Conservation (phyloP, 2,888 invertebrate species). For the Hipparchia sbordonii region DNA sequence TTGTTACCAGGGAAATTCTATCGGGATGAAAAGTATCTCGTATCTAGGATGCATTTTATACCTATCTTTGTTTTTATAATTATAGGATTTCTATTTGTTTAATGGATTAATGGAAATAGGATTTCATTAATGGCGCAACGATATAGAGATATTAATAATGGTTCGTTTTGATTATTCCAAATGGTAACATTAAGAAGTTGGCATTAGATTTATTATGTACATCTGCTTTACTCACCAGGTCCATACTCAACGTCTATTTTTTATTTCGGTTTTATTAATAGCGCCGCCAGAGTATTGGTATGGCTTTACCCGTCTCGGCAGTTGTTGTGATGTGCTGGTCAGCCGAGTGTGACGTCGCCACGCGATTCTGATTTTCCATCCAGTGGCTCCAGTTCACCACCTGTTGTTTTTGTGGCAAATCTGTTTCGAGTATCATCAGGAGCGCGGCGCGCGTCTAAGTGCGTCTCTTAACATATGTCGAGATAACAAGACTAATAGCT, state of each 20-base stretch:
- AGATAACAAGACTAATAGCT: constrained; percentile 57
- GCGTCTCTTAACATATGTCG: constrained; percentile 57
- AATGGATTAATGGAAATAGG: too few relatives aligned
- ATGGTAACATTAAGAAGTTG: neutral
- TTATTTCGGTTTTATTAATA: constrained; percentile 11
- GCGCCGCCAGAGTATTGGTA: constrained; percentile 8
- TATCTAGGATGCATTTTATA: neutral
- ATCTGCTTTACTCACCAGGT: neutral
- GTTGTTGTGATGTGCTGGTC: constrained; percentile 62
- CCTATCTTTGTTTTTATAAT: neutral
- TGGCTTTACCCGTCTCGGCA: constrained; percentile 44
- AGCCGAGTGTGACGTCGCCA: constrained; percentile 50
- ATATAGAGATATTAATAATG: too few relatives aligned
- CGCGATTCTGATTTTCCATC: constrained; percentile 58
- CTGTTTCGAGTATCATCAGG: constrained; percentile 57
- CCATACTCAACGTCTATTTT: neutral
- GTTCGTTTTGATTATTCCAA: too few relatives aligned
- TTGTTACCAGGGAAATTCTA: too few relatives aligned
- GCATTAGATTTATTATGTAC: neutral
- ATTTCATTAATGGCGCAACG: too few relatives aligned
- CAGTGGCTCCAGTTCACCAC: constrained; percentile 58
- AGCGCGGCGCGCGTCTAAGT: constrained; percentile 59
- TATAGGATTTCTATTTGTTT: too few relatives aligned
- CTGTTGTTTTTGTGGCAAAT: constrained; percentile 66
- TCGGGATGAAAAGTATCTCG: too few relatives aligned